Evolutionary conservation across 2,888 invertebrate species (phyloP).

Genomic region (Pristionchus mayeri): DNA sequence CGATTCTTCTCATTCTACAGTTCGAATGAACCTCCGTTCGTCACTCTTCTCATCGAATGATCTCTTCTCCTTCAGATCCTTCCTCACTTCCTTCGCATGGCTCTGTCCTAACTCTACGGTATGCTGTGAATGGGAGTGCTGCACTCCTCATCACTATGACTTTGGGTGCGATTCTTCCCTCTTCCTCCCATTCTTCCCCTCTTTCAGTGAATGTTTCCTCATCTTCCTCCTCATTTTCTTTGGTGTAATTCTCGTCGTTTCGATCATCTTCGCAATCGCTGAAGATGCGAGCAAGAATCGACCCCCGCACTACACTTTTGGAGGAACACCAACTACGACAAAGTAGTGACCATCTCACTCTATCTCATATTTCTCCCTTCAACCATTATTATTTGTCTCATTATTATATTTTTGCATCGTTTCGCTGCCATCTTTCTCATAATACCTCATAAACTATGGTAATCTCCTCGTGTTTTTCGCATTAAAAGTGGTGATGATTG

Average conservation of each 20-base stretch:
- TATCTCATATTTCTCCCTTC: too few species aligned
- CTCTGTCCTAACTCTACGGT: neutral
- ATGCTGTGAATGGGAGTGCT: conserved; percentile 10
- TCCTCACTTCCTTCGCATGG: neutral
- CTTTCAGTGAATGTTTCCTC: neutral
- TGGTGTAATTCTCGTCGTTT: neutral
- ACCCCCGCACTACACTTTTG: neutral
- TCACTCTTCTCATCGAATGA: too few species aligned
- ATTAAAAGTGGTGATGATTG: too few species aligned
- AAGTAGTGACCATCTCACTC: neutral
- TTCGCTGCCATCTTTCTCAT: neutral
- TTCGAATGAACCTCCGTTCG: too few species aligned
- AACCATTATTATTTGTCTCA: too few species aligned
- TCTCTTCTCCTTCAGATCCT: neutral
- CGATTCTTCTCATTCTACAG: neutral
- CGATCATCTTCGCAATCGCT: neutral
- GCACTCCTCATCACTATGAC: neutral
- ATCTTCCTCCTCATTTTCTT: neutral
- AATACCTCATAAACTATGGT: neutral
- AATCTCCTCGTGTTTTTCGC: too few species aligned
- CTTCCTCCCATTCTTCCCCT: neutral
- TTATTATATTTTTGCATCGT: neutral
- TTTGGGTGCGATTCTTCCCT: neutral
- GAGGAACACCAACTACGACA: neutral
- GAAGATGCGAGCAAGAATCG: neutral